phyloP scores from a whole-genome alignment of 1,140 invertebrate species.

The Caligus rogercresseyi region DNA sequence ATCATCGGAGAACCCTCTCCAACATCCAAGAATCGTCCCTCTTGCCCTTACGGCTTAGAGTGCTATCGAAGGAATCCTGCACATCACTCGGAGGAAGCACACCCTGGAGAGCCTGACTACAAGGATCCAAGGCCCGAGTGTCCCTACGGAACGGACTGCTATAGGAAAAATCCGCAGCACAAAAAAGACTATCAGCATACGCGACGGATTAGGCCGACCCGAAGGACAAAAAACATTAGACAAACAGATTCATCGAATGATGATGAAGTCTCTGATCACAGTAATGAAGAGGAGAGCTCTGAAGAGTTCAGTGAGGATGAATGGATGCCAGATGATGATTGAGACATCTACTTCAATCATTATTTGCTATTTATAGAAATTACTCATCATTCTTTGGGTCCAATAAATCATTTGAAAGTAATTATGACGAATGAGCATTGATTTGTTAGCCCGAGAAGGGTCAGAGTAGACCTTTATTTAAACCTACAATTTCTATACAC shows the following conservation, averaged over 20 bases:
- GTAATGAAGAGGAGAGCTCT: too few species aligned
- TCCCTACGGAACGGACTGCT: constrained; percentile 34
- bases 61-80: constrained; percentile 25
- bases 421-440: too few species aligned
- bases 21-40: background rate
- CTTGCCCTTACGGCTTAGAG: background rate
- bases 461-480: too few species aligned
- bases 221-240: constrained; percentile 16
- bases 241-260: background rate
- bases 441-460: too few species aligned
- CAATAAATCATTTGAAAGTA: too few species aligned
- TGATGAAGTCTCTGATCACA: background rate
- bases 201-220: constrained; percentile 18
- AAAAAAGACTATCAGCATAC: constrained; percentile 33
- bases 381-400: too few species aligned
- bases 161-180: constrained; percentile 35
- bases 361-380: too few species aligned
- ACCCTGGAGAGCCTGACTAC: constrained; percentile 37
- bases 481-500: too few species aligned
- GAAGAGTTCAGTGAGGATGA: too few species aligned
- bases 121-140: constrained; percentile 32
- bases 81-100: constrained; percentile 29
- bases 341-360: too few species aligned
- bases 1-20: background rate
- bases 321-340: background rate